Base-by-base conservation (phyloP, 2,888 invertebrate genomes). In the Cybosia mesomella region DNA sequence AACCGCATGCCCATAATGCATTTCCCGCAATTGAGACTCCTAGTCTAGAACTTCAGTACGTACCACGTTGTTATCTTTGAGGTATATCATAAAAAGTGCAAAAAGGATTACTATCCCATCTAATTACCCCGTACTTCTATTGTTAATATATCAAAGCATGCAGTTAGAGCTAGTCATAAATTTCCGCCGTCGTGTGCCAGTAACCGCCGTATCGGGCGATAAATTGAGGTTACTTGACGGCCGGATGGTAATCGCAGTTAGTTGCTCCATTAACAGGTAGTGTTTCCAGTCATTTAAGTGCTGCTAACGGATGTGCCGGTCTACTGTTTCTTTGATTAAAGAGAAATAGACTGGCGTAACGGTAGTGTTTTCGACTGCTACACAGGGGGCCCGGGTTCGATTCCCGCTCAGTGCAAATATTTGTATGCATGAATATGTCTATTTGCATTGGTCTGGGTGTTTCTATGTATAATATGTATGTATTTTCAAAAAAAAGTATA, bases 161-260 rank as follows among this genome's bases (percentile, higher is more conserved):
- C 24, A 43, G 15, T 24, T 8, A n/a, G 15, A 43, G 24, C 64
- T 11, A 57, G n/a, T 24, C 49, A 22, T 59, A 53, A 53, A 65
- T 53, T 43, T 32, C 43, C 58, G 43, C 15, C 24, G 58, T 24
- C 21, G 22, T 10, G 58, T 34, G 53, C 22, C 53, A 34, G 49
- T 49, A 34, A 32, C 59, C 59, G 65, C n/a, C n/a, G 13, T 54
- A 32, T 28, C 28, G 63, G 64, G 13, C 36, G 18, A 59, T 66
- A 66, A 66, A 66, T 54, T 66, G 49, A 59, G 60, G 60, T 55
- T 66, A 55, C 49, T 66, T 60, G 59, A 66, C 60, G 60, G 54
- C 24, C 60, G 28, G 60, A 60, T 59, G n/a, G 21, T 60, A 59
- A 60, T 34, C 34, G 13, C 54, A 59, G 21, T 58, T 2, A 64